Conservation (phyloP, 1,140 invertebrate genomes). For the Forficula auricularia region DNA sequence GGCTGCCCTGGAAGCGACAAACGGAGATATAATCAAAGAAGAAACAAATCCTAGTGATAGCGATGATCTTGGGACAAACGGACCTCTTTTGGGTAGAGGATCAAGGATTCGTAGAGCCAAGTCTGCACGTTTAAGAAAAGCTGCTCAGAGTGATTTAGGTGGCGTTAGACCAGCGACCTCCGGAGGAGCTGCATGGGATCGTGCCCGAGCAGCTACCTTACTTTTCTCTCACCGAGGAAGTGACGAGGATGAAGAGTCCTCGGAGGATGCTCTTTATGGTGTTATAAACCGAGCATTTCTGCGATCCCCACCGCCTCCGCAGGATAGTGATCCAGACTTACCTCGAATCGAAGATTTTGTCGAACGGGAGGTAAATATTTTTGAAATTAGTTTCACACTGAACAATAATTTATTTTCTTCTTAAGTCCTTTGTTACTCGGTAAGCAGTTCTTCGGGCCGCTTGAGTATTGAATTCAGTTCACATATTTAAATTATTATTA, state of each 20-base stretch:
- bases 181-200: constrained; percentile 25
- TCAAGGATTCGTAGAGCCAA: constrained; percentile 37
- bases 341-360: too few species aligned
- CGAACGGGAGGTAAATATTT: too few species aligned
- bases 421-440: too few species aligned
- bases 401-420: too few species aligned
- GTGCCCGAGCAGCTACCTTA: constrained; percentile 20
- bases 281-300: not conserved
- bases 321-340: too few species aligned
- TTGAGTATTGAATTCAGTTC: too few species aligned
- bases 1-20: constrained; percentile 21
- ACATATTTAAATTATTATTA: too few species aligned
- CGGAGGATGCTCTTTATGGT: constrained; percentile 12
- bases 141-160: not conserved
- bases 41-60: constrained; percentile 41
- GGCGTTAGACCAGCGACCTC: constrained; percentile 12
- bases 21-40: constrained; percentile 26
- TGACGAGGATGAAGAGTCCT: constrained; percentile 11
- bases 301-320: not conserved
- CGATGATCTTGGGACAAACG: constrained; percentile 31
- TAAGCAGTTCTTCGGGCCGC: too few species aligned
- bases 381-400: too few species aligned
- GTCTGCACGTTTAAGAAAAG: constrained; percentile 24
- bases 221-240: constrained; percentile 13
- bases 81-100: constrained; percentile 35